Conservation (phyloP, 2,888 invertebrate genomes). For the Dynastes tityus region DNA sequence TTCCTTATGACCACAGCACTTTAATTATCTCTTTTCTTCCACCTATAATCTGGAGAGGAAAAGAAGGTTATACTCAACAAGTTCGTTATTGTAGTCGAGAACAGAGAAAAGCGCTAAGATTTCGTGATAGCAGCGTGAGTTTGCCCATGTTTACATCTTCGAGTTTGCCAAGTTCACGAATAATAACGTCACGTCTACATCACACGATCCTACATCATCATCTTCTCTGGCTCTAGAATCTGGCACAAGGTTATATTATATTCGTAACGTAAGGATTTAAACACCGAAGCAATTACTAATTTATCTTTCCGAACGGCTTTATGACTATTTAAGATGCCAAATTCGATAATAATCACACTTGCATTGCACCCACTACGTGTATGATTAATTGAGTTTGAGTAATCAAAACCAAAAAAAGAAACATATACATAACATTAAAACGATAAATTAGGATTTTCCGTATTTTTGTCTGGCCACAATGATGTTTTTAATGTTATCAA, state of each 20-base stretch:
- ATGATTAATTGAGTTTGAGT: no score
- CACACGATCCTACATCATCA: slow-evolving; percentile 36
- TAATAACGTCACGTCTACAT: slow-evolving; percentile 45
- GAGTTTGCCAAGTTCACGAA: slow-evolving; percentile 51
- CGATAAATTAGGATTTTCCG: background rate
- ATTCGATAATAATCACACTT: slow-evolving; percentile 2
- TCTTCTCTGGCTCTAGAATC: slow-evolving; percentile 45
- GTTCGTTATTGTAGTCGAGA: background rate
- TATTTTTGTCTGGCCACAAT: background rate
- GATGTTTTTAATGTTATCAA: no score
- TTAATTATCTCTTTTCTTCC: background rate
- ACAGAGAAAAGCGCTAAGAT: slow-evolving; percentile 14
- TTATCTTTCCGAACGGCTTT: slow-evolving; percentile 19
- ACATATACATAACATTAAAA: background rate
- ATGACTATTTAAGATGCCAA: background rate
- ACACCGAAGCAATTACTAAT: slow-evolving; percentile 28
- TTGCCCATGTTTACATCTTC: slow-evolving; percentile 39
- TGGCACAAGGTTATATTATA: slow-evolving; percentile 47
- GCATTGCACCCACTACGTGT: background rate
- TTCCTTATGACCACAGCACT: background rate
- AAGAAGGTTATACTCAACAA: slow-evolving; percentile 26
- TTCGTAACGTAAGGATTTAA: slow-evolving; percentile 21
- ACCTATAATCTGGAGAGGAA: slow-evolving; percentile 14
- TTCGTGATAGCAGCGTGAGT: slow-evolving; percentile 31
- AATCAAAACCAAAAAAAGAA: no score